These are phyloP conservation scores for Steinernema feltiae DNA, from an alignment of 1,140 invertebrate species.

Conservation along the genomic window DNA sequence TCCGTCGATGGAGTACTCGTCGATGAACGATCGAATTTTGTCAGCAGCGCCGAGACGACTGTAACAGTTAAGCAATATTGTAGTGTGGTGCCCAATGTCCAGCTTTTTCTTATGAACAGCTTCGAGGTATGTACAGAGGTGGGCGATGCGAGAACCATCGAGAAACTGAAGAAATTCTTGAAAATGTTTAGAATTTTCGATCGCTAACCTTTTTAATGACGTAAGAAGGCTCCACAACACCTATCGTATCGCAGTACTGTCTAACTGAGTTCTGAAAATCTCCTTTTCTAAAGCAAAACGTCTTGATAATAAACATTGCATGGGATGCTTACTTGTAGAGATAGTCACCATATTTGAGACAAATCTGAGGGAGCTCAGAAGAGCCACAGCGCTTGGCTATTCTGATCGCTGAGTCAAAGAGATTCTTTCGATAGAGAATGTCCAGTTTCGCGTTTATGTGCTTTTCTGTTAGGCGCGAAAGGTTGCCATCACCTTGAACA, in stretches of 20 bases:
- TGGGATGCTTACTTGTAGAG: conserved; percentile 44
- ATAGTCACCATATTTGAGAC: conserved; percentile 54
- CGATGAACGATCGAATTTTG: conserved; percentile 45
- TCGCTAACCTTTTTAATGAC: conserved; percentile 56
- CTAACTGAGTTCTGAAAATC: conserved; percentile 52
- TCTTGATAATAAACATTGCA: background rate
- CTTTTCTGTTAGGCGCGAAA: conserved; percentile 47
- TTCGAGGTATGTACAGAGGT: conserved; percentile 51
- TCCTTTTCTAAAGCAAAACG: conserved; percentile 45
- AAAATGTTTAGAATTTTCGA: too few species aligned
- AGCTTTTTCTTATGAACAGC: conserved; percentile 40
- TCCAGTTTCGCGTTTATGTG: conserved; percentile 48
- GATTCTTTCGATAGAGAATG: conserved; percentile 47
- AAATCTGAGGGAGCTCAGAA: conserved; percentile 42
- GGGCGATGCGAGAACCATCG: conserved; percentile 43
- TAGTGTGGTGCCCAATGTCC: conserved; percentile 46
- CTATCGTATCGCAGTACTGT: conserved; percentile 55
- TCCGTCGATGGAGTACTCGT: conserved; percentile 10
- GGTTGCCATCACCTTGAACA: conserved; percentile 37
- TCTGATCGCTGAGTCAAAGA: conserved; percentile 54
- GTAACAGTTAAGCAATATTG: conserved; percentile 49
- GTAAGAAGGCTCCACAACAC: conserved; percentile 52
- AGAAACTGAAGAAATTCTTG: conserved; percentile 39
- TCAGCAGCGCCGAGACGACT: conserved; percentile 38
- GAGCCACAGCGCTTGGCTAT: conserved; percentile 43